These are phyloP conservation scores for Amblyopsis hoosieri DNA, from an alignment of 2,797 vertebrate species.

Conservation along the genomic window DNA sequence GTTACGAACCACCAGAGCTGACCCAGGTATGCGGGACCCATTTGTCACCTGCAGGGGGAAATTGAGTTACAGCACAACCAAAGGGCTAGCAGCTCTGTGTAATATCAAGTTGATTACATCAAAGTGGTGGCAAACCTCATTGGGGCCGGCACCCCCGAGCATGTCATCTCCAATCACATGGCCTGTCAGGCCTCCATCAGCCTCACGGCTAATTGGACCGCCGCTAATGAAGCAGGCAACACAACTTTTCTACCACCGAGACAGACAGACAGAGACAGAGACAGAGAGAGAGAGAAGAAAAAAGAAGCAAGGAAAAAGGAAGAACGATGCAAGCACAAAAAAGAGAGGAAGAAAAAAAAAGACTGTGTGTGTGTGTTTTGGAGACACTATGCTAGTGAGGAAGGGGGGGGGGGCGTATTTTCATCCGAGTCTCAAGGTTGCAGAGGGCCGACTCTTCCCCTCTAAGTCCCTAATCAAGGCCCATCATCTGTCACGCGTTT, in stretches of 20 bases:
- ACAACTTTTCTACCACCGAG: conserved; percentile 90
- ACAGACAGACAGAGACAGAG: conserved; percentile 11
- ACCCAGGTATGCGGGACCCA: conserved; percentile 89
- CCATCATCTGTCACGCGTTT: conserved; percentile 86
- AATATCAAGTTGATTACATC: conserved; percentile 99
- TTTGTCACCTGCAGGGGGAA: conserved; percentile 99
- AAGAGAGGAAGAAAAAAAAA: not conserved
- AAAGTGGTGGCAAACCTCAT: conserved; percentile 99
- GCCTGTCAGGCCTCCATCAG: conserved; percentile 99
- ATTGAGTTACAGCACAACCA: conserved; percentile 98
- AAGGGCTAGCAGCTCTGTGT: conserved; percentile 95
- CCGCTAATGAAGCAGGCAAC: conserved; percentile 99
- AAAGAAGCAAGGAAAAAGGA: not conserved
- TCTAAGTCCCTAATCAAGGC: conserved; percentile 89
- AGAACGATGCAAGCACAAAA: not conserved
- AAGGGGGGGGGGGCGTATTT: conserved; percentile 62
- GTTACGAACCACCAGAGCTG: conserved; percentile 75
- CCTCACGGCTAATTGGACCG: conserved; percentile 99
- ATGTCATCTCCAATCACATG: conserved; percentile 99
- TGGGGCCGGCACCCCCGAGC: conserved; percentile 94
- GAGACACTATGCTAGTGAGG: conserved; percentile 55
- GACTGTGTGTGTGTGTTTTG: conserved; percentile 43
- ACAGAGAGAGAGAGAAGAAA: conserved; percentile 53
- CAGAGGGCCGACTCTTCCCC: conserved; percentile 87
- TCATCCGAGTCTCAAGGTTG: conserved; percentile 92